Evolutionary conservation across 2,797 vertebrate species (phyloP).

Genomic region (Tadarida brasiliensis): DNA sequence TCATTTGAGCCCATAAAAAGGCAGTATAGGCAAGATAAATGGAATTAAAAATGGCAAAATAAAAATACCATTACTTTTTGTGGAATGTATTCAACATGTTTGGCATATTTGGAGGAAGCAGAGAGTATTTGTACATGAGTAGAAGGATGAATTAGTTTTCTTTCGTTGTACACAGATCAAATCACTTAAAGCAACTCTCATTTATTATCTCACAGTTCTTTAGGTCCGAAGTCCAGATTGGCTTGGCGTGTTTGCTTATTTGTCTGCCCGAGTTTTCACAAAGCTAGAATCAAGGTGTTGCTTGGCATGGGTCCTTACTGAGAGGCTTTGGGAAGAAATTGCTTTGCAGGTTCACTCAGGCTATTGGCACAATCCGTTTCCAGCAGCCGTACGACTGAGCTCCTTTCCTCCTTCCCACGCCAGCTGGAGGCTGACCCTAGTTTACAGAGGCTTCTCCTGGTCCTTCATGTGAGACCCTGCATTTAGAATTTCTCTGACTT

Average conservation of each 20-base stretch:
- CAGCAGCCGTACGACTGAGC: not conserved
- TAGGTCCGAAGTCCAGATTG: not conserved
- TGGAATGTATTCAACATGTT: not conserved
- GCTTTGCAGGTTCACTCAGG: not conserved
- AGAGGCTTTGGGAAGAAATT: not conserved
- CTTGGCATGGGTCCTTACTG: not conserved
- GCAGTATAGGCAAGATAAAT: not conserved
- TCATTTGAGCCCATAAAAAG: not conserved
- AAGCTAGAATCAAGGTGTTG: not conserved
- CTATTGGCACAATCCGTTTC: not conserved
- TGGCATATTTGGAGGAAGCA: not conserved
- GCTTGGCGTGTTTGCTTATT: not conserved
- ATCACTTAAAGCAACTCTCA: not conserved
- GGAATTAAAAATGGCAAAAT: not conserved
- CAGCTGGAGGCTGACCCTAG: accelerated
- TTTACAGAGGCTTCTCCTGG: not conserved
- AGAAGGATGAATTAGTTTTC: not conserved
- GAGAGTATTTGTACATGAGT: not conserved
- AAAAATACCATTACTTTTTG: not conserved
- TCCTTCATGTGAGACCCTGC: not conserved
- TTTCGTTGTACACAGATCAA: not conserved
- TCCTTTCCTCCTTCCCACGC: not conserved
- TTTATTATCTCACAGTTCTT: not conserved
- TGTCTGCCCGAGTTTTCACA: not conserved
- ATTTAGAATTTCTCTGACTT: not conserved